A percentile compares a stretch with the other conserved stretches of the same genome.
Conservation (phyloP, 1,140 invertebrate species). For the Philopotamus ludificatus region DNA sequence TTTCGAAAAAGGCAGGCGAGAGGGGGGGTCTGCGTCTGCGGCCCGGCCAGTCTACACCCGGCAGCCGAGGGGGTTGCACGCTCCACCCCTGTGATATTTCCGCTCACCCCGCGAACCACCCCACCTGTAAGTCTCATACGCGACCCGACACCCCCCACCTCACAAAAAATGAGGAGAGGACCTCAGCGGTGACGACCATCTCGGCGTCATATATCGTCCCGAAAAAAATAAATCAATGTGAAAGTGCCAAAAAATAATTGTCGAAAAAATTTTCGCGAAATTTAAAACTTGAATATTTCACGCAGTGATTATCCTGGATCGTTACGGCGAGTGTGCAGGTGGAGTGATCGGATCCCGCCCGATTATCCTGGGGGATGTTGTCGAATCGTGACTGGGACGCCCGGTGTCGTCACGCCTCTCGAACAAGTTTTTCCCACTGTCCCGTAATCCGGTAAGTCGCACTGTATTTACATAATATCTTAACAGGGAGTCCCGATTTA, state of each 20-base stretch:
- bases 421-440: background rate
- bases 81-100: too few relatives aligned
- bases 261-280: too few relatives aligned
- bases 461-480: background rate
- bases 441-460: background rate
- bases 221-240: background rate
- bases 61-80: conserved; percentile 7
- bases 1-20: background rate
- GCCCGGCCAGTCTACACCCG: conserved; percentile 19
- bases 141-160: background rate
- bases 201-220: too few relatives aligned
- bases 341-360: background rate
- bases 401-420: background rate
- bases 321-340: background rate
- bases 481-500: background rate
- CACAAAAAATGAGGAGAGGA: background rate
- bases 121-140: conserved; percentile 3
- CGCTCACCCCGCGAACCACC: background rate
- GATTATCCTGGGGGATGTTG: background rate
- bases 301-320: background rate
- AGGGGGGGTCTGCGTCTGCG: background rate
- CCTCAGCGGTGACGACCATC: background rate
- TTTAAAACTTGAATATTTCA: background rate
- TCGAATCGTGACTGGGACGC: background rate
- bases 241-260: background rate